phyloP scores from a whole-genome alignment of 1,140 invertebrate genomes.

The Diabrotica undecimpunctata region DNA sequence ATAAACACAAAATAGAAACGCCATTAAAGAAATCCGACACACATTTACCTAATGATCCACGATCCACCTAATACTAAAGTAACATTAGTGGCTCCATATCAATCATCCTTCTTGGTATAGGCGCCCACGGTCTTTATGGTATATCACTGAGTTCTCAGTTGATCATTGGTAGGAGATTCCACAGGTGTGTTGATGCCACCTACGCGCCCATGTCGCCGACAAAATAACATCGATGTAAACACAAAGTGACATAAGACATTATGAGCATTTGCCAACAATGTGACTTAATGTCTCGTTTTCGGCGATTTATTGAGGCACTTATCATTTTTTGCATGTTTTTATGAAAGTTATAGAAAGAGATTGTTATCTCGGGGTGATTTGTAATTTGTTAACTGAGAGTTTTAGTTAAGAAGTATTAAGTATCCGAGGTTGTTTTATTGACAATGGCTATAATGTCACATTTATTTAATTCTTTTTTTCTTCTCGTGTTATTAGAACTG shows the following conservation, averaged over 20 bases:
- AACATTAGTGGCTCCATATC: slow-evolving; percentile 15
- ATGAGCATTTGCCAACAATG: slow-evolving; percentile 24
- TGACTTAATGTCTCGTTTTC: slow-evolving; percentile 26
- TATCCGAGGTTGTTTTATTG: background rate
- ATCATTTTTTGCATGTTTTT: slow-evolving; percentile 23
- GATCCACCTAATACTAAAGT: background rate
- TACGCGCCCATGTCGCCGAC: slow-evolving; percentile 24
- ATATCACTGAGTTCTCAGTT: slow-evolving; percentile 13
- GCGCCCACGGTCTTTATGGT: slow-evolving; percentile 9
- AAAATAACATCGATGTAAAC: slow-evolving; percentile 32
- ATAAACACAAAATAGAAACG: too few species aligned
- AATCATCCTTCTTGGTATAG: slow-evolving; percentile 12
- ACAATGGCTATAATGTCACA: too few species aligned
- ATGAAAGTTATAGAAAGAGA: slow-evolving; percentile 18
- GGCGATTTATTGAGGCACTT: slow-evolving; percentile 22
- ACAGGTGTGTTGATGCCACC: slow-evolving; percentile 30
- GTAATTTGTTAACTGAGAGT: slow-evolving; percentile 2
- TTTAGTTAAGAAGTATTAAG: background rate
- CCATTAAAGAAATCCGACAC: background rate
- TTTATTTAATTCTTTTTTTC: too few species aligned
- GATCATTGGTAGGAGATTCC: slow-evolving; percentile 23
- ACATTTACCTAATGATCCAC: background rate
- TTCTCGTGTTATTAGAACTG: too few species aligned
- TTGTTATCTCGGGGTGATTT: slow-evolving; percentile 15
- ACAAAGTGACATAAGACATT: slow-evolving; percentile 29